Percentiles rank a stretch among this genome's conserved stretches.
These are phyloP conservation scores for Tanypteryx hageni DNA, from an alignment of 2,888 invertebrate genomes.

Conservation along the genomic window DNA sequence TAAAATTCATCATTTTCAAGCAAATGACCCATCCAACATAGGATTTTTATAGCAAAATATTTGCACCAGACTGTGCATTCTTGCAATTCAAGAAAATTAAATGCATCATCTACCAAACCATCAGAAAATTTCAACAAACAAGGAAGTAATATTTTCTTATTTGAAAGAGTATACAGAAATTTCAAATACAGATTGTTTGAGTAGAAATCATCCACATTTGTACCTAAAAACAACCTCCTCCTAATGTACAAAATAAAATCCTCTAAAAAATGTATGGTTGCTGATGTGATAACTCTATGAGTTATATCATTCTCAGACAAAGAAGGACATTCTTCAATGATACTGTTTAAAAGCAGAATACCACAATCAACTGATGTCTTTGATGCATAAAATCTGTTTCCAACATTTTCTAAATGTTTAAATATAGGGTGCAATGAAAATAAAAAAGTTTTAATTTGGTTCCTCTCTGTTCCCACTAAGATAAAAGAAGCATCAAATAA, in stretches of 20 bases:
- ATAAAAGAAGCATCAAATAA: constrained; percentile 71
- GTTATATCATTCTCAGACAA: constrained; percentile 56
- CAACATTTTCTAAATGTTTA: constrained; percentile 68
- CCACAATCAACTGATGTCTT: background rate
- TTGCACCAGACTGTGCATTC: constrained; percentile 17
- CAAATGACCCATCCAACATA: constrained; percentile 32
- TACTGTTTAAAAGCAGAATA: constrained; percentile 50
- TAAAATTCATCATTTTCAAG: background rate
- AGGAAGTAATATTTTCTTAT: constrained; percentile 13
- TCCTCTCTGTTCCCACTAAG: constrained; percentile 66
- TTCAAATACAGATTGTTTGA: background rate
- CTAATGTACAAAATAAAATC: constrained; percentile 42
- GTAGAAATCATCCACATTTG: constrained; percentile 63
- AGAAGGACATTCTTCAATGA: constrained; percentile 65
- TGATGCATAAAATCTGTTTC: constrained; percentile 71
- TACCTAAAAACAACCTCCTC: constrained; percentile 48
- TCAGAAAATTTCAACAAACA: background rate
- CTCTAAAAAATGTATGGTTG: background rate
- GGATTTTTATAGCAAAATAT: constrained; percentile 65
- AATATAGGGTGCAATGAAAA: constrained; percentile 68
- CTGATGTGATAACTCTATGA: constrained; percentile 29
- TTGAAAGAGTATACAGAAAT: constrained; percentile 43
- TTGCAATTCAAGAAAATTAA: background rate
- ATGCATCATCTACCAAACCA: constrained; percentile 35
- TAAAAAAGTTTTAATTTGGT: constrained; percentile 66